A percentile compares a stretch with the other conserved stretches of the same genome.
phyloP scores from a whole-genome alignment of 30 jellyfish, hydroid and myxozoan species.

The Aurelia aurita complex sp. Pacific region DNA sequence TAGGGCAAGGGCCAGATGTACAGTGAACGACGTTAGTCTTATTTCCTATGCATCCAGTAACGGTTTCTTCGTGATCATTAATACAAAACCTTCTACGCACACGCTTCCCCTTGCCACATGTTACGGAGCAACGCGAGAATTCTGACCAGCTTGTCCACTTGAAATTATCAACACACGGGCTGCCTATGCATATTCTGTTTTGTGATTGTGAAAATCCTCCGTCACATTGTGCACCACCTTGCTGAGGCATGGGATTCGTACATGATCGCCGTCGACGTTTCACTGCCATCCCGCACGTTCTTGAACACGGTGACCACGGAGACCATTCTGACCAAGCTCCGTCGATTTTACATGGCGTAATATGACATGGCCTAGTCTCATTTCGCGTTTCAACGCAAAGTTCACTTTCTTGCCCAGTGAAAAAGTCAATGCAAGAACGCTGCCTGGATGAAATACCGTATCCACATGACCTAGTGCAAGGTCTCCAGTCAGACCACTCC shows the following conservation, averaged over 20 bases:
- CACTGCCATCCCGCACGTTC: slow-evolving; percentile 90
- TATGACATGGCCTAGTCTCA: slow-evolving; percentile 66
- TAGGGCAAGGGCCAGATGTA: slow-evolving; percentile 52
- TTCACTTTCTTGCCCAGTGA: slow-evolving; percentile 62
- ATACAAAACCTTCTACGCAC: slow-evolving; percentile 78
- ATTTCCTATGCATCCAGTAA: slow-evolving; percentile 74
- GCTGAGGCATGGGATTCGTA: slow-evolving; percentile 80
- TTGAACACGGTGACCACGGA: slow-evolving; percentile 89
- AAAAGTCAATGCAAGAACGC: slow-evolving; percentile 83
- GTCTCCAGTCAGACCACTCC: slow-evolving; percentile 92
- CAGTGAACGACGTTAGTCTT: slow-evolving; percentile 52
- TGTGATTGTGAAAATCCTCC: slow-evolving; percentile 80
- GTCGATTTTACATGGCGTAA: slow-evolving; percentile 56
- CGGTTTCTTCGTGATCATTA: slow-evolving; percentile 63
- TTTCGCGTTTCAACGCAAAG: slow-evolving; percentile 69
- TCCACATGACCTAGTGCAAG: slow-evolving; percentile 75
- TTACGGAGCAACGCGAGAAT: slow-evolving; percentile 76
- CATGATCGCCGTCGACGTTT: slow-evolving; percentile 89
- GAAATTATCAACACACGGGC: slow-evolving; percentile 66
- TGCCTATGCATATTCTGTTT: slow-evolving; percentile 65
- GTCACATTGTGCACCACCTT: slow-evolving; percentile 80
- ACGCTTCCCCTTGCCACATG: slow-evolving; percentile 71
- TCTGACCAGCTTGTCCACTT: slow-evolving; percentile 92
- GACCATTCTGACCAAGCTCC: slow-evolving; percentile 97
- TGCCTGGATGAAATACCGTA: slow-evolving; percentile 64